Evolutionary conservation across 2,797 vertebrate genomes (phyloP), one percentile per base, ranked within the genome.

Genomic region (Notamacropus eugenii): DNA sequence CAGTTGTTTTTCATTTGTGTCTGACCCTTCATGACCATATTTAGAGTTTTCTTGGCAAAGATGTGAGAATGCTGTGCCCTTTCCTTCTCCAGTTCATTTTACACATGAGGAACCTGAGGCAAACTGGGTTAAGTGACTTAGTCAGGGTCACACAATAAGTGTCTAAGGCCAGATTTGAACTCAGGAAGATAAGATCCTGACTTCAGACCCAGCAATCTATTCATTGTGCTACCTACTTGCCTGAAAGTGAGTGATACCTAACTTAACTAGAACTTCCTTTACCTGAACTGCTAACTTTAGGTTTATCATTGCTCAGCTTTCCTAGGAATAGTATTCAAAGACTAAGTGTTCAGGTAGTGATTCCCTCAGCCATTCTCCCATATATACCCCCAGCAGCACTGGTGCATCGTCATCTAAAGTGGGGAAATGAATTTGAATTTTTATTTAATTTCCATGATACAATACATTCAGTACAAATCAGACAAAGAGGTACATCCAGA

Each of bases 401-500:
- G 11, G 40, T 87, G 22, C n/a, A 40, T 24, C 46, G 16, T 9
- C 40, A 50, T 87, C 22, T 46, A 46, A 87, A 46, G 8, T 87
- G 19, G n/a, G n/a, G n/a, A 27, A 87, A 1, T 58, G 13, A 55
- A 52, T 22, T 31, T 31, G 94, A 27, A 10, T 82, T 27, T 98
- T 97, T 97, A 97, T 98, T 98, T 93, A 57, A 28, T 5, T n/a
- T 62, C 55, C 90, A 8, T 0, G 9, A 54, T 14, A 29, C 31
- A 28, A 91, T 19, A 74, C 40, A 55, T 58, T 34, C n/a, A 93
- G 46, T 34, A 3, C 0, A 87, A 87, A 46, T 87, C 9, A 87
- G 9, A 87, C 34, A 87, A 52, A 16, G 40, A 40, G 2, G 28
- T 13, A 0, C 5, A 1, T 62, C 11, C 62, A 54, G 54, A 93